A percentile compares a stretch with the other conserved stretches of the same genome.
These are phyloP conservation scores for Thymelicus lineola DNA, from an alignment of 2,888 invertebrate genomes.

Conservation along the genomic window DNA sequence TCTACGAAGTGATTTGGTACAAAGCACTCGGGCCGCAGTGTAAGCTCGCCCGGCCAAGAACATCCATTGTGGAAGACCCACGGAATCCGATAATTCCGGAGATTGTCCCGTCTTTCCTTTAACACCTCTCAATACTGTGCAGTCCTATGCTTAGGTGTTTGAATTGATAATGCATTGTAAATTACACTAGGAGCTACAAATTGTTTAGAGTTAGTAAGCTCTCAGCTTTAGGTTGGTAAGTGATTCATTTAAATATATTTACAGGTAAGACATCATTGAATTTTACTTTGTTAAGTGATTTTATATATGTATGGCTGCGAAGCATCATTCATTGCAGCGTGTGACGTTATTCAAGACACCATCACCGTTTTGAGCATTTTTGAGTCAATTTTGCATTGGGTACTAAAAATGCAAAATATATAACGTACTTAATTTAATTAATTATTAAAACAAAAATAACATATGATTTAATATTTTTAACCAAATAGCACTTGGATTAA, in stretches of 20 bases:
- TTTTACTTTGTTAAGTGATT: too few relatives aligned
- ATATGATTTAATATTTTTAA: too few relatives aligned
- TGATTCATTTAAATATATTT: constrained; percentile 38
- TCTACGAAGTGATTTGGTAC: constrained; percentile 83
- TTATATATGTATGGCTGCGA: too few relatives aligned
- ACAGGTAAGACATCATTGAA: too few relatives aligned
- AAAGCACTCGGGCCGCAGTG: constrained; percentile 79
- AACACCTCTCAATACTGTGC: constrained; percentile 73
- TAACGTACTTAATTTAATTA: too few relatives aligned
- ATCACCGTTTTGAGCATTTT: too few relatives aligned
- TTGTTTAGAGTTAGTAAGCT: constrained; percentile 30
- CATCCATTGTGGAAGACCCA: constrained; percentile 79
- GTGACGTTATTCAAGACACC: too few relatives aligned
- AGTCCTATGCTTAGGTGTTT: constrained; percentile 51
- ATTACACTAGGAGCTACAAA: constrained; percentile 33
- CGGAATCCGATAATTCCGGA: constrained; percentile 83
- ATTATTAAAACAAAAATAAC: too few relatives aligned
- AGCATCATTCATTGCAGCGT: too few relatives aligned
- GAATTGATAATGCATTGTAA: constrained; percentile 53
- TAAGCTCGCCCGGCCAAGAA: constrained; percentile 78
- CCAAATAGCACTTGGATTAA: too few relatives aligned
- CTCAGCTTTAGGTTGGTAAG: constrained; percentile 10
- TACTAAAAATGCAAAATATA: too few relatives aligned
- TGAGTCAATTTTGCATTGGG: too few relatives aligned
- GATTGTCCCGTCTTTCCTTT: constrained; percentile 81